Percentiles rank a stretch among this genome's conserved stretches.
Conservation (phyloP, 2,888 invertebrate genomes). For the Caenorhabditis afra region DNA sequence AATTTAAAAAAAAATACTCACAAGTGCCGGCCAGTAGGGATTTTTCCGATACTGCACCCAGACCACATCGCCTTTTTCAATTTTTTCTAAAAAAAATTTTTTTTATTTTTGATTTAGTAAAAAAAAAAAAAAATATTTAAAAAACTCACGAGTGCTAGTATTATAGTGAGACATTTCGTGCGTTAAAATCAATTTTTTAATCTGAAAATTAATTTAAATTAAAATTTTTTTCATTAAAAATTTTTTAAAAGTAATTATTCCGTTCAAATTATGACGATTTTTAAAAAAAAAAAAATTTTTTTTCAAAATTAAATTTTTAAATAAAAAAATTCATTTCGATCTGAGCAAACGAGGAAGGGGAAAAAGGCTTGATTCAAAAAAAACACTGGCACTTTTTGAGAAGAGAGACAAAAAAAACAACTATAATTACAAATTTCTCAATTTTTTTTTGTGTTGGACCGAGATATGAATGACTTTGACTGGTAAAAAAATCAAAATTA, state of each 20-base stretch:
- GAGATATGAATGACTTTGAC: constrained; percentile 17
- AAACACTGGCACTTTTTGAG: constrained; percentile 38
- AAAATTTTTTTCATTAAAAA: not conserved
- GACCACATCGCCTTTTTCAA: constrained; percentile 69
- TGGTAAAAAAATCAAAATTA: constrained; percentile 10
- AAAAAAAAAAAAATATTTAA: not conserved
- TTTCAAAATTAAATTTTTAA: not conserved
- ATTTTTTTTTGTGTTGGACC: constrained; percentile 1
- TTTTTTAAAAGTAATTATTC: not conserved
- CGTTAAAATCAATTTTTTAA: too few relatives aligned
- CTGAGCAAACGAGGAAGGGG: too few relatives aligned
- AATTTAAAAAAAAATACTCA: constrained; percentile 30
- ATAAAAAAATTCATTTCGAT: constrained; percentile 1
- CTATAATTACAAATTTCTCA: constrained; percentile 18
- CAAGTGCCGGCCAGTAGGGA: constrained; percentile 73
- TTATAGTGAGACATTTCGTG: constrained; percentile 19
- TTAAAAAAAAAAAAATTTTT: not conserved
- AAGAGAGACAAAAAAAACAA: constrained; percentile 1
- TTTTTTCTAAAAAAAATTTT: constrained; percentile 40
- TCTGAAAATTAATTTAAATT: too few relatives aligned
- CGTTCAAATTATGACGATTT: too few relatives aligned
- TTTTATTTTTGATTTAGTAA: constrained; percentile 1
- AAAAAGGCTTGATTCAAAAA: too few relatives aligned
- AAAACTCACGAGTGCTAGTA: constrained; percentile 20
- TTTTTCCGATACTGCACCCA: constrained; percentile 73